Percentiles rank a stretch among this genome's conserved stretches.
Conservation (phyloP, 2,113 vertebrate species). For the Corynorhinus townsendii region DNA sequence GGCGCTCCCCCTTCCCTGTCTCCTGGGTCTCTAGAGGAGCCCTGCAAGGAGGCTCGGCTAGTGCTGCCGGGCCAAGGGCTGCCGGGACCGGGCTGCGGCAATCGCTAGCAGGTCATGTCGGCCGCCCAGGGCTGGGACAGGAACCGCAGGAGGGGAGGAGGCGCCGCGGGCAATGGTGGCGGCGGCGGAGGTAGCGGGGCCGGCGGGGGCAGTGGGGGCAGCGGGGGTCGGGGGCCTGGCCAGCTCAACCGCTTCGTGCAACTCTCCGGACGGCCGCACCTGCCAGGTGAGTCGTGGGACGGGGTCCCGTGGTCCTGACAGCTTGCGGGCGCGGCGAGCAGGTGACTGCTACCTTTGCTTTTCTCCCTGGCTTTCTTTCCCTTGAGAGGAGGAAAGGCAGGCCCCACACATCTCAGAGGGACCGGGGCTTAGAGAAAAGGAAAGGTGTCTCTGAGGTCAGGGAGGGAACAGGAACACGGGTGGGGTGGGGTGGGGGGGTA, state of each 20-base stretch:
- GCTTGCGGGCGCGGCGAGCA: slow-evolving; percentile 7
- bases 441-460: slow-evolving; percentile 60
- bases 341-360: slow-evolving; percentile 2
- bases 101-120: slow-evolving; percentile 75
- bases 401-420: slow-evolving; percentile 7
- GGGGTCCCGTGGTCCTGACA: not conserved
- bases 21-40: slow-evolving; percentile 66
- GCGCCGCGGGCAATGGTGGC: slow-evolving; percentile 55
- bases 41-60: slow-evolving; percentile 63
- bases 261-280: slow-evolving; percentile 87
- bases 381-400: slow-evolving; percentile 20
- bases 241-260: slow-evolving; percentile 87
- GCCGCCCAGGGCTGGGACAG: slow-evolving; percentile 78
- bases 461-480: not conserved
- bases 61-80: slow-evolving; percentile 49
- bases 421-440: not conserved
- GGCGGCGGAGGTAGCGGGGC: slow-evolving; percentile 68
- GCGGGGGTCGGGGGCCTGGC: slow-evolving; percentile 59
- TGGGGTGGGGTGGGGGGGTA: not conserved
- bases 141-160: slow-evolving; percentile 73
- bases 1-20: slow-evolving; percentile 49
- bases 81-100: slow-evolving; percentile 39
- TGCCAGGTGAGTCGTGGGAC: slow-evolving; percentile 85
- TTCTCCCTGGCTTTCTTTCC: slow-evolving; percentile 9
- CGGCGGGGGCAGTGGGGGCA: slow-evolving; percentile 61